Evolutionary conservation across 1,140 invertebrate species (phyloP), one percentile per base, ranked within the genome.

Genomic region (Andrena cerasifolii): DNA sequence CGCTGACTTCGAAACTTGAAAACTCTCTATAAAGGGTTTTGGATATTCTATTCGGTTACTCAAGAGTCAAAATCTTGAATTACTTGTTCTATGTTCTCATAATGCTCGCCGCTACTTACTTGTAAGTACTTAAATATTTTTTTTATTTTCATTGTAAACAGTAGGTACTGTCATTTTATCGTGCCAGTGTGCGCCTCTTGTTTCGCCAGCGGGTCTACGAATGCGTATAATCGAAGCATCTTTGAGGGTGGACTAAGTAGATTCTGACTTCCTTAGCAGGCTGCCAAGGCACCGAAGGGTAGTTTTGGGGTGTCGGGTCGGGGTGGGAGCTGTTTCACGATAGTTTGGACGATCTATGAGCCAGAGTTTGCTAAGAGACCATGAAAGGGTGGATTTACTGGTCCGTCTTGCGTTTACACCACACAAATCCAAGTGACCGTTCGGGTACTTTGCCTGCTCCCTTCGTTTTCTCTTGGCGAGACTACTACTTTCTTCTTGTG

Each of bases 391-490:
- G 90, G 90, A 92, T 92, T 92, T 92, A 92, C 91, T 90, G 87
- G 90, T 90, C 88, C 88, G 86, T 82, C 83, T 89, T 79, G 86
- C 88, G 88, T 92, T 92, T 88, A 90, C 91, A 92, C 90, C 88
- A 91, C 91, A 92, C 91, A 92, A 92, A 92, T 92, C 84, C 90
- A 92, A 91, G 90, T 92, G 91, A 91, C 90, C 90, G 89, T 66
- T 76, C 66, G 40, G 21, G 56, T 45, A 47, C 77, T 18, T 51
- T 28, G 21, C 62, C 51, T 71, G 75, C 83, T 56, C 31, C 28
- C 36, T 47, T n/a, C 61, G 36, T 74, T 61, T 18, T 67, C 84
- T 89, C 81, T 85, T 82, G 76, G 63, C 83, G 73, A 80, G 4
- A 3, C 36, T 5, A 40, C 10, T 40, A 40, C 36, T 40, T 10